A percentile compares a stretch with the other conserved stretches of the same genome.
Conservation (phyloP, 1,140 invertebrate species). For the Yoshiicerus persimilis region DNA sequence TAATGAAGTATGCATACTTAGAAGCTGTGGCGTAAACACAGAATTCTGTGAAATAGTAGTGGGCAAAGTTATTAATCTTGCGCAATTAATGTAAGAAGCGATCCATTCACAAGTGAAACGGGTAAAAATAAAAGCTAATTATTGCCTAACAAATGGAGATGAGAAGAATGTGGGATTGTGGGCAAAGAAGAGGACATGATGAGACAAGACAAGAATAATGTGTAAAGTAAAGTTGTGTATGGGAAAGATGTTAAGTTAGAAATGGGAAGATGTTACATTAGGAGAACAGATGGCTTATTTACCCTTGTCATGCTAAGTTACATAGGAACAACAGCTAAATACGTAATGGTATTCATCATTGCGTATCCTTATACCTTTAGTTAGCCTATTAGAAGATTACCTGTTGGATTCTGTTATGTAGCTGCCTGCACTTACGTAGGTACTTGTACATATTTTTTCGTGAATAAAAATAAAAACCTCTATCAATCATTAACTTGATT, state of each 20-base stretch:
- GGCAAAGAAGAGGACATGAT: background rate
- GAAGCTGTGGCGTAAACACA: too few species aligned
- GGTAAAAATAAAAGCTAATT: background rate
- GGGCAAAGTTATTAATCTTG: too few species aligned
- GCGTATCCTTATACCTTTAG: background rate
- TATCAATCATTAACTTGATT: conserved; percentile 15
- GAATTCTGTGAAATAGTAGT: too few species aligned
- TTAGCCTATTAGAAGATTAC: background rate
- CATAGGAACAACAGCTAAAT: background rate
- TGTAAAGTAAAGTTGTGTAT: background rate
- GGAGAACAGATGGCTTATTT: background rate
- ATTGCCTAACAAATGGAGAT: background rate
- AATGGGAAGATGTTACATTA: background rate
- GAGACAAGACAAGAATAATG: background rate
- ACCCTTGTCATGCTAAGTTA: background rate
- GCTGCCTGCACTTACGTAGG: background rate
- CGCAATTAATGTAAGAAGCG: too few species aligned
- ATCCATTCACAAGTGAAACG: background rate
- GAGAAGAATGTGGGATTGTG: background rate
- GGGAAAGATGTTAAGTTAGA: background rate
- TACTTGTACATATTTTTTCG: background rate
- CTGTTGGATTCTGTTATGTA: background rate
- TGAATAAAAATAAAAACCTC: conserved; percentile 1
- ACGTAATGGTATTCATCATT: background rate
- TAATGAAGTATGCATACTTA: too few species aligned